Evolutionary conservation across 1,140 invertebrate species (phyloP).

Genomic region (Choristoneura fumiferana): DNA sequence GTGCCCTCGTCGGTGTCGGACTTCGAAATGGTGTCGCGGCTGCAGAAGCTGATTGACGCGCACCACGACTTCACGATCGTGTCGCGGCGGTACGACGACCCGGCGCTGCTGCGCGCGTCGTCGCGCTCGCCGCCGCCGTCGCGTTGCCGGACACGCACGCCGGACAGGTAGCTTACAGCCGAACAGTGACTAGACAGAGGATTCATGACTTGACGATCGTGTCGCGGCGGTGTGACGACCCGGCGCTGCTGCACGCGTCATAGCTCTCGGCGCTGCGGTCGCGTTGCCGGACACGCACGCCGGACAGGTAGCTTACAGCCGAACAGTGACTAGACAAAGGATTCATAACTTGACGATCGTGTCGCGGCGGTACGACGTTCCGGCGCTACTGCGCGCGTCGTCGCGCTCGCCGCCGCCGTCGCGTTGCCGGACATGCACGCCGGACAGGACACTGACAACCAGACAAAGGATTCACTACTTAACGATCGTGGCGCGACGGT

Average conservation of each 20-base stretch:
- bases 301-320: constrained; percentile 78
- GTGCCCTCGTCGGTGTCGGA: constrained; percentile 85
- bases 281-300: constrained; percentile 76
- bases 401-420: constrained; percentile 77
- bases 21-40: constrained; percentile 86
- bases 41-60: constrained; percentile 87
- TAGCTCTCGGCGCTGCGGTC: constrained; percentile 77
- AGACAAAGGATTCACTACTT: no score
- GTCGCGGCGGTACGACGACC: constrained; percentile 84
- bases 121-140: constrained; percentile 77
- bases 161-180: constrained; percentile 78
- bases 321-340: no score
- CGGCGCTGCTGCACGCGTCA: constrained; percentile 77
- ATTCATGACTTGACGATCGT: constrained; percentile 88
- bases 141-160: constrained; percentile 76
- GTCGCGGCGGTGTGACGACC: constrained; percentile 84
- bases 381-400: constrained; percentile 77
- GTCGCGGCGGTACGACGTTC: constrained; percentile 84
- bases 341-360: constrained; percentile 88
- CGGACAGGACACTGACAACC: constrained; percentile 77
- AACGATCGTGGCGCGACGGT: constrained; percentile 85
- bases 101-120: constrained; percentile 77
- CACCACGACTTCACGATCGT: constrained; percentile 88
- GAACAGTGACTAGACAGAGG: no score
- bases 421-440: constrained; percentile 76